A percentile compares a stretch with the other conserved stretches of the same genome.
Evolutionary conservation across 2,113 vertebrate genomes (phyloP).

Genomic region (Potamarius usumacintae): DNA sequence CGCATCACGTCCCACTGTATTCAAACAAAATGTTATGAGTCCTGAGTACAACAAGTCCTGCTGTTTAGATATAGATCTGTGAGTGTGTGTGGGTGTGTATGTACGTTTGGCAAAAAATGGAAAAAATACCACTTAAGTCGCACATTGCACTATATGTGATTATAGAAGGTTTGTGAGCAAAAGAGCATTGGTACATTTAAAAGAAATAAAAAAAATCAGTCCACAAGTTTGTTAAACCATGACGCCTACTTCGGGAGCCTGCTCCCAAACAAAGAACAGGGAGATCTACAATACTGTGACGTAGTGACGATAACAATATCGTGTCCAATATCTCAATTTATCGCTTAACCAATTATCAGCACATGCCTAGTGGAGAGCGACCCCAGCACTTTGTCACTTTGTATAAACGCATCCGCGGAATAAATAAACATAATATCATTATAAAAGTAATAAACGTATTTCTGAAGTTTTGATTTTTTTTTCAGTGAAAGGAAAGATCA

Average conservation of each 20-base stretch:
- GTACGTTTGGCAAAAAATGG: neutral
- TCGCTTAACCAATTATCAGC: neutral
- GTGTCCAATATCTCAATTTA: neutral
- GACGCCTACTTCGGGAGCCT: too few relatives aligned
- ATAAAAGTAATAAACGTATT: neutral
- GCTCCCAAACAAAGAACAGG: neutral
- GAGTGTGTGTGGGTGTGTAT: neutral
- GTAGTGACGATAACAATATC: neutral
- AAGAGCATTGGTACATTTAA: neutral
- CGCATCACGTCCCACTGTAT: neutral
- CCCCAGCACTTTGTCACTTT: neutral
- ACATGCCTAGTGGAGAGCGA: neutral
- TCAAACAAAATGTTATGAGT: neutral
- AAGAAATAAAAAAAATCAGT: neutral
- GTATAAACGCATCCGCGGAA: neutral
- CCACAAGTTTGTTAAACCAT: neutral
- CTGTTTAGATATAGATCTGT: neutral
- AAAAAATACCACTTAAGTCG: neutral
- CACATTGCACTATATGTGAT: neutral
- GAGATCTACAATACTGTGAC: neutral
- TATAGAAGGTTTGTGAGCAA: neutral
- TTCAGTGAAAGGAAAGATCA: neutral
- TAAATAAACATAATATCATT: neutral
- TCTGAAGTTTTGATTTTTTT: neutral
- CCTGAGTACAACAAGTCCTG: slow-evolving; percentile 59